Evolutionary conservation across 1,140 invertebrate species (phyloP), one percentile per base, ranked within the genome.

Genomic region (Neotoxoptera formosana): DNA sequence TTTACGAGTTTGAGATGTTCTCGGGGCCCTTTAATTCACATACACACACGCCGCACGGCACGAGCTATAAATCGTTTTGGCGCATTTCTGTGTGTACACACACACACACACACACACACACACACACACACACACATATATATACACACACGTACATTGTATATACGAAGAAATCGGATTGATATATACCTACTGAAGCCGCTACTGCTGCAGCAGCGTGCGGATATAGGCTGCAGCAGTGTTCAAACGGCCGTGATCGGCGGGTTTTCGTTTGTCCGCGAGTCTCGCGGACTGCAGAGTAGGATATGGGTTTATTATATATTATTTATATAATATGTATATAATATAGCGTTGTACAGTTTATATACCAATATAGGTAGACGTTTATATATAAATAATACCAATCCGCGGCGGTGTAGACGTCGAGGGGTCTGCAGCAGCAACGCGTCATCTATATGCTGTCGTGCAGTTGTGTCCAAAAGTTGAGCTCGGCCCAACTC

Each of bases 1-100:
- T 87, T 87, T 87, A 87, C 84, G 84, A 87, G 84, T 87, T 47
- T 17, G 41, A 87, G 84, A 83, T n/a, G 45, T 87, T 87, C 84
- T 23, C 45, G 41, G 23, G 14, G 84, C 84, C 45, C 45, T 87
- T 87, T 87, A 87, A 87, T 87, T 47, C 45, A 47, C 84, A n/a
- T 45, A 84, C 81, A 83, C 60, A 1, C 60, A 76, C n/a, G 60
- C n/a, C 14, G 60, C n/a, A n/a, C 60, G 30, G 60, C 14, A 30
- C 84, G 25, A 47, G 84, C 84, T 23, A 87, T 87, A 87, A 87
- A 87, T 87, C 45, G 84, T 87, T 84, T 45, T 45, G 36, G 34
- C 83, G 36, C 83, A 45, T 45, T 45, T 41, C 83, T 25, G 36
- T 36, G n/a, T 36, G 8, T 83, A 23, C 21, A 76, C 30, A 36